Evolutionary conservation across 2,888 invertebrate genomes (phyloP).

Genomic region (Prenolepis imparis): DNA sequence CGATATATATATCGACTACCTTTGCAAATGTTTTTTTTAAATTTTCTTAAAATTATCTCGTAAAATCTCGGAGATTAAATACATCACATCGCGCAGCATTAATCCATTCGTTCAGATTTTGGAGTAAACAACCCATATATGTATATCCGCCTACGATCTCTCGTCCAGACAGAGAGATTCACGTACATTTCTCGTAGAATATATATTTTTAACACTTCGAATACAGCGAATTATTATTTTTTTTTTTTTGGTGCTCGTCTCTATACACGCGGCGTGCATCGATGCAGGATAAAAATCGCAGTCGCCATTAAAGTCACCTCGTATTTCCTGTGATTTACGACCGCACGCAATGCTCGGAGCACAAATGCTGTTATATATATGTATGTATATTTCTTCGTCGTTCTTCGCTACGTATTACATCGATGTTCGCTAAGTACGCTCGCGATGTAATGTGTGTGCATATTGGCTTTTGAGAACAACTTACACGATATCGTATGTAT

Average conservation of each 20-base stretch:
- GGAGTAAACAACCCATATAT: neutral
- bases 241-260: conserved; percentile 36
- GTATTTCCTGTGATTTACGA: conserved; percentile 75
- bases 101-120: neutral
- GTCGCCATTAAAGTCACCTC: conserved; percentile 74
- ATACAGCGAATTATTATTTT: conserved; percentile 64
- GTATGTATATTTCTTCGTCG: conserved; percentile 37
- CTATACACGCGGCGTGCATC: conserved; percentile 45
- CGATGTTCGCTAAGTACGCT: conserved; percentile 62
- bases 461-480: conserved; percentile 14
- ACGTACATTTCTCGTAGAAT: conserved; percentile 1
- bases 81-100: neutral
- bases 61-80: neutral
- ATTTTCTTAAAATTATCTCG: neutral
- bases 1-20: neutral
- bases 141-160: neutral
- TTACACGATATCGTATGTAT: too few species aligned
- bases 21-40: neutral
- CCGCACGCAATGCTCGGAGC: conserved; percentile 62
- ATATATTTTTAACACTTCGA: conserved; percentile 68
- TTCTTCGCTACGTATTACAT: conserved; percentile 42
- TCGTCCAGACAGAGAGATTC: neutral
- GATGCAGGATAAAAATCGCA: conserved; percentile 71
- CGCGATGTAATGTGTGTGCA: neutral
- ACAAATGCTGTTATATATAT: conserved; percentile 64